phyloP scores from a whole-genome alignment of 1,140 invertebrate species.

The Cepaea nemoralis region DNA sequence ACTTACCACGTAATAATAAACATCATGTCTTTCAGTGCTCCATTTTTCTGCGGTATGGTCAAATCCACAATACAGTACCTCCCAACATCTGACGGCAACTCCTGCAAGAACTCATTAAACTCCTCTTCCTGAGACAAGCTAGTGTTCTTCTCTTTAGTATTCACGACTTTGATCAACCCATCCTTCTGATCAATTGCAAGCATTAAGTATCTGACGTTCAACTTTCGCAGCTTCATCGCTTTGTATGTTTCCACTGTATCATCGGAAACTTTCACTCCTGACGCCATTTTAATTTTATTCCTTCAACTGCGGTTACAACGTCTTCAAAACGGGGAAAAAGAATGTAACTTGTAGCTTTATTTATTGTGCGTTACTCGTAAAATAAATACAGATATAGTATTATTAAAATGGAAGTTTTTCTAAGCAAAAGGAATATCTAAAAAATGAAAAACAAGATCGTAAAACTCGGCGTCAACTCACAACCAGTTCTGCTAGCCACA shows the following conservation, averaged over 20 bases:
- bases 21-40: constrained; percentile 30
- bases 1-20: constrained; percentile 33
- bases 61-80: constrained; percentile 30
- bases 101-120: constrained; percentile 16
- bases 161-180: constrained; percentile 26
- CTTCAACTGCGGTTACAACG: no score
- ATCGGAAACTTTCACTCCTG: constrained; percentile 30
- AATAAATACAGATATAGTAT: no score
- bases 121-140: constrained; percentile 15
- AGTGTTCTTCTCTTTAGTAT: not conserved
- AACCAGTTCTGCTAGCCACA: no score
- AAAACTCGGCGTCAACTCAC: no score
- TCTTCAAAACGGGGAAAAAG: no score
- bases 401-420: no score
- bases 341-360: no score
- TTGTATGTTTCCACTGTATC: constrained; percentile 31
- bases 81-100: constrained; percentile 12
- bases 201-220: constrained; percentile 20
- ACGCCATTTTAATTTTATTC: constrained; percentile 26
- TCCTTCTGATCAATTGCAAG: constrained; percentile 8
- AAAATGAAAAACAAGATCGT: no score
- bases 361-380: no score
- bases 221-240: constrained; percentile 28
- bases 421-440: no score
- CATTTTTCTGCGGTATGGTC: constrained; percentile 32